These are phyloP conservation scores for Paragorgia papillata DNA, from an alignment of 92 coral and sea anemone species.

Conservation along the genomic window DNA sequence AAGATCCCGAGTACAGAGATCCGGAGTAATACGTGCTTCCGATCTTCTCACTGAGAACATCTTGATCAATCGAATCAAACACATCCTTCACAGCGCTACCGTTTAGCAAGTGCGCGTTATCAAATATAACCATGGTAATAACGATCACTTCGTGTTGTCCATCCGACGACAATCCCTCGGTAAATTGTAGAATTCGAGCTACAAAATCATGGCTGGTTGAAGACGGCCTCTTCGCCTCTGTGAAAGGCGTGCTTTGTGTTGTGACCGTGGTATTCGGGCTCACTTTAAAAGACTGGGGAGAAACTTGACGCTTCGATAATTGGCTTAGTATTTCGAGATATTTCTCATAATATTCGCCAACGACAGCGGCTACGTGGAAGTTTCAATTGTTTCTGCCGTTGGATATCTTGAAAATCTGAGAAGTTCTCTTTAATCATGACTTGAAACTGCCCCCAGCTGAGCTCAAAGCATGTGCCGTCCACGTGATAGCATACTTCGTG, in stretches of 20 bases:
- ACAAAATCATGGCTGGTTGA: conserved; percentile 69
- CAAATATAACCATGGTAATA: conserved; percentile 69
- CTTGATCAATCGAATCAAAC: conserved; percentile 50
- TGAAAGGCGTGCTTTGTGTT: conserved; percentile 16
- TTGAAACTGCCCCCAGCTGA: conserved; percentile 61
- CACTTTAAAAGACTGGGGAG: conserved; percentile 8
- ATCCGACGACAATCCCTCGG: conserved; percentile 49
- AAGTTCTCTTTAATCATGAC: conserved; percentile 57
- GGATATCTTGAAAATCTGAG: conserved; percentile 58
- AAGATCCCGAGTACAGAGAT: conserved; percentile 45
- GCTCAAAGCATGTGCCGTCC: conserved; percentile 69
- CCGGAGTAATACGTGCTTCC: conserved; percentile 72
- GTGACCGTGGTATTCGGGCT: conserved; percentile 7
- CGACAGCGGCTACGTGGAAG: conserved; percentile 68
- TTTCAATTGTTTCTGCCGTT: conserved; percentile 67
- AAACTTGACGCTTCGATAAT: conserved; percentile 4
- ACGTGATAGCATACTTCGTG: conserved; percentile 78
- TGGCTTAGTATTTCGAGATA: not conserved
- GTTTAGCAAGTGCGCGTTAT: conserved; percentile 64
- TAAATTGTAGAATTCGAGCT: conserved; percentile 62
- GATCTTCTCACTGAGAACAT: conserved; percentile 57
- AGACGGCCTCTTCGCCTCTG: not conserved
- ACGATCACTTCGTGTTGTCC: conserved; percentile 44
- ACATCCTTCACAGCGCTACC: conserved; percentile 69
- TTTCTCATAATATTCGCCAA: conserved; percentile 59